phyloP scores from a whole-genome alignment of 2,888 invertebrate genomes.

The Ferdinandea cuprea region DNA sequence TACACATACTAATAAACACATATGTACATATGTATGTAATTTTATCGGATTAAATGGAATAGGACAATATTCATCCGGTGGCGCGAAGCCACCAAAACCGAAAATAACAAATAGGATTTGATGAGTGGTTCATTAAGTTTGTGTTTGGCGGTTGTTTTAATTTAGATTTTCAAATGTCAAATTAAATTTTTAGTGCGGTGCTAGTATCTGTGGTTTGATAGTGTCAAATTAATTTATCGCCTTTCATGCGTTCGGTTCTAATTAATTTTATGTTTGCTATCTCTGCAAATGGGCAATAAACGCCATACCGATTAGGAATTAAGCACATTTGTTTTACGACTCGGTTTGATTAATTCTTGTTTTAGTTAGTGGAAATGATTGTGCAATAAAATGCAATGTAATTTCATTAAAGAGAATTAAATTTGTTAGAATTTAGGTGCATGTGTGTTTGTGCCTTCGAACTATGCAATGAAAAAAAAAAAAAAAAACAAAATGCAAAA shows the following conservation, averaged over 20 bases:
- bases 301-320: background rate
- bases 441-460: too few species aligned
- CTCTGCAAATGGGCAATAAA: conserved; percentile 16
- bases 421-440: too few species aligned
- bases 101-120: conserved; percentile 16
- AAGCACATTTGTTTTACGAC: too few species aligned
- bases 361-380: too few species aligned
- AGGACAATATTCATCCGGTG: background rate
- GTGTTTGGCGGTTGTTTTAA: conserved; percentile 60
- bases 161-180: conserved; percentile 68
- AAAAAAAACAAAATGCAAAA: too few species aligned
- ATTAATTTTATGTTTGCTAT: conserved; percentile 58
- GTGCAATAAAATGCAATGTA: too few species aligned
- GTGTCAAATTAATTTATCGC: conserved; percentile 69
- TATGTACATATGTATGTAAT: conserved; percentile 3
- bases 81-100: conserved; percentile 1
- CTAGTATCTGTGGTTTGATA: conserved; percentile 27
- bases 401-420: too few species aligned
- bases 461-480: too few species aligned
- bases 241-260: conserved; percentile 56
- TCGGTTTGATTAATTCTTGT: too few species aligned
- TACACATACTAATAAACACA: too few species aligned
- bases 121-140: conserved; percentile 65
- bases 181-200: conserved; percentile 36
- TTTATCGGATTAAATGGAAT: conserved; percentile 20